Evolutionary conservation across 2,888 invertebrate species (phyloP), one percentile per base, ranked within the genome.

Genomic region (Pandemis corylana): DNA sequence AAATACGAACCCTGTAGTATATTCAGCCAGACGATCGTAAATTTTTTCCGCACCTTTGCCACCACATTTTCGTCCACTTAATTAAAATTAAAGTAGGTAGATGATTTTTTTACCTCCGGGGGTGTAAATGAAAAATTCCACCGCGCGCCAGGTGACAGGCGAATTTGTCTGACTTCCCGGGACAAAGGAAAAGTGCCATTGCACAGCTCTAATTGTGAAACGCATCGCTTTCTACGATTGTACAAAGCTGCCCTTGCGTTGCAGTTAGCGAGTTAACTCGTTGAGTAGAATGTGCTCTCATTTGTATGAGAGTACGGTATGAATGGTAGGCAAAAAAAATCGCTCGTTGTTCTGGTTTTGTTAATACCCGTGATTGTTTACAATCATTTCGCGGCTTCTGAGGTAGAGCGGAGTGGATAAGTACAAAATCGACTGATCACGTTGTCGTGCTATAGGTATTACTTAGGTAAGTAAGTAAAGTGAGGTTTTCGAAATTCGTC

Each of bases 61-160:
- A 42, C 20, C 42, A 51, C 49, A 66, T 74, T 74, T 68, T 59
- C 49, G 56, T 75, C 15, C 28, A 36, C 28, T 36, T 67, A 71
- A 75, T 75, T 75, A 71, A 56, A 67, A 59, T 59, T 44, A 68
- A 61, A 72, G 67, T 68, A 62, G 53, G 61, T 44, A 42, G 74
- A 70, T 65, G 69, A 65, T 70, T 74, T 74, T 71, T 75, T 75
- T 71, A 36, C 15, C 61, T 1, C 69, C 13, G 28, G 62, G 75
- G 70, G 62, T 66, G 66, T 66, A 67, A 70, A 75, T 75, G 70
- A 75, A 61, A 75, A 75, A 75, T 75, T 71, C 70, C 70, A 7
- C 20, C 61, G 53, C 59, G 68, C 42, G 46, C 71, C 75, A 71
- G 75, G 71, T 71, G 75, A 75, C 71, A 72, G 62, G 63, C 51